A percentile compares a stretch with the other conserved stretches of the same genome.
Evolutionary conservation across 2,888 invertebrate species (phyloP).

Genomic region (Aplocera efformata): DNA sequence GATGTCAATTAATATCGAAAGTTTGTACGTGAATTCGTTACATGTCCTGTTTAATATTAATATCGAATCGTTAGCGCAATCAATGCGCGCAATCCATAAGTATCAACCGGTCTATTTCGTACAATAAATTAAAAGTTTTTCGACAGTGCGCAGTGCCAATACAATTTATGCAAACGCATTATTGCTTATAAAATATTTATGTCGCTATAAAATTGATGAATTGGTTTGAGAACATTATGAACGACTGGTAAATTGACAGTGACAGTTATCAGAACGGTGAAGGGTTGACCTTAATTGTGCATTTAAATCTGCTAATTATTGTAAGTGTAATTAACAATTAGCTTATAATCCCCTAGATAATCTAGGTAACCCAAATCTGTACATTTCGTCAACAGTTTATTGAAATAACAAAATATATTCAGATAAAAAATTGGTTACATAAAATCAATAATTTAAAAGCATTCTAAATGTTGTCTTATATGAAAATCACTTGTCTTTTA

Average conservation of each 20-base stretch:
- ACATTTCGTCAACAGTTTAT: too few species aligned
- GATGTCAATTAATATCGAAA: conserved; percentile 28
- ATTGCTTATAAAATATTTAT: conserved; percentile 24
- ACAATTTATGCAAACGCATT: conserved; percentile 27
- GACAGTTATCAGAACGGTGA: conserved; percentile 20
- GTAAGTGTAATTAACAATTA: too few species aligned
- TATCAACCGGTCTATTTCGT: conserved; percentile 7
- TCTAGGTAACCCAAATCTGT: too few species aligned
- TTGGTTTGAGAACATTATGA: conserved; percentile 27
- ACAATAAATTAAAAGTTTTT: conserved; percentile 25
- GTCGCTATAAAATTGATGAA: conserved; percentile 31
- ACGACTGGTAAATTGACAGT: conserved; percentile 24
- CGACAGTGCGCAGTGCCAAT: conserved; percentile 22
- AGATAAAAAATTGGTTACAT: too few species aligned
- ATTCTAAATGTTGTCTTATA: too few species aligned
- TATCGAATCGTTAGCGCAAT: conserved; percentile 22
- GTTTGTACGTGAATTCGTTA: conserved; percentile 17
- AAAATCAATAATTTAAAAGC: too few species aligned
- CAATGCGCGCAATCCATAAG: conserved; percentile 18
- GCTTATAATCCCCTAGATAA: too few species aligned
- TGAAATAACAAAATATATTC: too few species aligned
- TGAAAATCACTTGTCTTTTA: too few species aligned
- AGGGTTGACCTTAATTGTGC: conserved; percentile 14
- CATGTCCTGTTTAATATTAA: conserved; percentile 26
- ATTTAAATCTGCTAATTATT: too few species aligned